Evolutionary conservation across 2,797 vertebrate genomes (phyloP), one percentile per base, ranked within the genome.

Genomic region (Cyclopterus lumpus): DNA sequence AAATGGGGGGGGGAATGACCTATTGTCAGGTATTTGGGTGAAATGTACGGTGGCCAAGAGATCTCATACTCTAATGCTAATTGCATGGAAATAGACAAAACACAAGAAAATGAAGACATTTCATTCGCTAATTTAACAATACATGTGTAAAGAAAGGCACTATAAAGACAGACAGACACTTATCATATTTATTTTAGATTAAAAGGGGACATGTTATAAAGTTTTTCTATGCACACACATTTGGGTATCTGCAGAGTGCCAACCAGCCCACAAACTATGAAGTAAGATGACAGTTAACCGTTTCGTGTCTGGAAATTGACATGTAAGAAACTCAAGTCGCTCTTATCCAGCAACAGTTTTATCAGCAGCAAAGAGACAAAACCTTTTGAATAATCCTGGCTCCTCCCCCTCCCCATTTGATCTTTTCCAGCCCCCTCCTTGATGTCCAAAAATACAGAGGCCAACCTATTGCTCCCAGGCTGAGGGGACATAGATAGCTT

Each of bases 371-470:
- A 53, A 64, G 26, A 67, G 60, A 75, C 22, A n/a, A 69, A 72
- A 81, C 44, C 63, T 69, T 57, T 61, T 60, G 22, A 84, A 77
- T 75, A 65, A 69, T 55, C 44, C 61, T 20, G 55, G 58, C 62
- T 67, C 88, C 86, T 49, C 89, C 51, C 22, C n/a, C 63, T 71
- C 80, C 24, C 8, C 8, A 51, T 75, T 74, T 57, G 24, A 81
- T 58, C 38, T 73, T 48, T 42, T 63, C 73, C 89, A 73, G 1
- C 86, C 86, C 75, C 26, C 26, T 28, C 51, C 62, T 76, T 71
- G 76, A 74, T 66, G 71, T 91, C 90, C 83, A 69, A 81, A 86
- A 92, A 93, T 89, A 92, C 85, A 73, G 77, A 73, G 55, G 42
- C 42, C 34, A 89, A 89, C 86, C 88, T 90, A 86, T 81, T 89